Base-by-base conservation (phyloP, 1,140 invertebrate genomes). In the Phenacoccus solenopsis region DNA sequence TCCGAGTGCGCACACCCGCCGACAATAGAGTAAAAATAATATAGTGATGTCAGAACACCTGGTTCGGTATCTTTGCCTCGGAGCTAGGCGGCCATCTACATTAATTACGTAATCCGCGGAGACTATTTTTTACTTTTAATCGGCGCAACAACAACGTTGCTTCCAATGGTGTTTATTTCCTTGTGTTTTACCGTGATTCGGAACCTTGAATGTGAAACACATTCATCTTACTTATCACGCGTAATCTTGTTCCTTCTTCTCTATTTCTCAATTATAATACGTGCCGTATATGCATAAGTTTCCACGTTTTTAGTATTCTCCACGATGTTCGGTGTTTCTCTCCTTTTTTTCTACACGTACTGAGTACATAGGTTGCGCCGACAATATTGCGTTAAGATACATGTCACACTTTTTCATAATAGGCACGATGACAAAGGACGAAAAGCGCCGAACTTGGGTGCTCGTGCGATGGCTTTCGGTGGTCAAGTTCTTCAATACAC, bases 181-280 rank as follows among this genome's bases (percentile, higher is more conserved):
- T 64, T 27, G 59, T 64, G 25, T 64, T 64, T 64, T 64, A 24
- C 59, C 16, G 59, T 64, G 59, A 24, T 64, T 64, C 59, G 25
- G 59, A 64, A 64, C 59, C 59, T 64, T 64, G 59, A 64, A 64
- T 64, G 20, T 64, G 59, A 64, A 64, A 64, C 59, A 64, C 59
- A 64, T 64, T 64, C 59, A 64, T 64, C 59, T 64, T 64, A 64
- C 25, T 64, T 64, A 64, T 64, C 59, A 64, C 13, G 59, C 59
- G 25, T 27, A 64, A 64, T 64, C 59, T 64, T 25, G 25, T 27
- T 64, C 38, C 38, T 49, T 2, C 20, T 22, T 4, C 20, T 24
- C 59, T 64, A 64, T 27, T 64, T 64, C 25, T 64, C 59, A 64
- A 64, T 64, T 64, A 64, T 27, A 32, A 5, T 59, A 20, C 21